Evolutionary conservation across 1,140 invertebrate species (phyloP).

Genomic region (Bradynema listronoti): DNA sequence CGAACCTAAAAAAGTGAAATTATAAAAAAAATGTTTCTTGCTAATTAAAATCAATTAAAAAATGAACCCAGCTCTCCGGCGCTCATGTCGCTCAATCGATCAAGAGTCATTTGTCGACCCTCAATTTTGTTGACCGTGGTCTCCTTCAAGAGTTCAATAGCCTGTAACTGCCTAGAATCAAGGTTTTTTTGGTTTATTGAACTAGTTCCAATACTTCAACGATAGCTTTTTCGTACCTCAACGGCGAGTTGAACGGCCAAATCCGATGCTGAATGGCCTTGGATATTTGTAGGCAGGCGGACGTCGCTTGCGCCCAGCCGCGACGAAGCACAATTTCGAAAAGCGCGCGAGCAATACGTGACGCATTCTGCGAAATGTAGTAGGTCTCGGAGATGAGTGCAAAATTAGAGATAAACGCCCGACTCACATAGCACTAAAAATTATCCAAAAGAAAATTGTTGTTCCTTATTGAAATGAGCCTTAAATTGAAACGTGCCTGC

Average conservation of each 20-base stretch:
- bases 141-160: slow-evolving; percentile 26
- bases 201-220: neutral
- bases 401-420: slow-evolving; percentile 40
- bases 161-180: slow-evolving; percentile 39
- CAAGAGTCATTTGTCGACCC: slow-evolving; percentile 17
- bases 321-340: slow-evolving; percentile 86
- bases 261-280: slow-evolving; percentile 73
- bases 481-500: slow-evolving; percentile 66
- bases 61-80: slow-evolving; percentile 67
- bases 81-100: slow-evolving; percentile 26
- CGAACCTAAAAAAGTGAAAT: slow-evolving; percentile 57
- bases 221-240: slow-evolving; percentile 59
- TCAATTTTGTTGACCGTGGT: slow-evolving; percentile 37
- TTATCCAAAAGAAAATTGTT: neutral
- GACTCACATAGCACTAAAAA: slow-evolving; percentile 48
- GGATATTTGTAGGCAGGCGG: slow-evolving; percentile 70
- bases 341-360: slow-evolving; percentile 77
- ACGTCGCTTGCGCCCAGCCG: slow-evolving; percentile 80
- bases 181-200: neutral
- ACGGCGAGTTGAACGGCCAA: slow-evolving; percentile 78
- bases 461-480: neutral
- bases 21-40: neutral
- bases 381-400: slow-evolving; percentile 44
- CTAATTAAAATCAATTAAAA: neutral
- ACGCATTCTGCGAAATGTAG: slow-evolving; percentile 69